A percentile compares a stretch with the other conserved stretches of the same genome.
phyloP scores from a whole-genome alignment of 2,113 vertebrate genomes.

The Serinus canaria region DNA sequence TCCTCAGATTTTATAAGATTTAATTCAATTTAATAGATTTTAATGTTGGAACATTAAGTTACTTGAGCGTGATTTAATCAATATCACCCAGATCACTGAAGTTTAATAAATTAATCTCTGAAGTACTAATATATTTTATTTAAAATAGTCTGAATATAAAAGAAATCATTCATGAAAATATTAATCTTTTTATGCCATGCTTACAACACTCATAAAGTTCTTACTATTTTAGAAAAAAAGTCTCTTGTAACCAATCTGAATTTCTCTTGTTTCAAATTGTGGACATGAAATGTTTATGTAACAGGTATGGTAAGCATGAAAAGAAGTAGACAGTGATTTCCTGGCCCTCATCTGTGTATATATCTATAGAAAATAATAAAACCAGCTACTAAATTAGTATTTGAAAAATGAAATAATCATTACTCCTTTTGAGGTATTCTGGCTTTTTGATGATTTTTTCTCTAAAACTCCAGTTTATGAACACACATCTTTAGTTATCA shows the following conservation, averaged over 20 bases:
- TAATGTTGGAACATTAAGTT: background rate
- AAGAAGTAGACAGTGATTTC: background rate
- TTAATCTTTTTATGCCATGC: background rate
- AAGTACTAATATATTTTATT: background rate
- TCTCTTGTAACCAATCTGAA: background rate
- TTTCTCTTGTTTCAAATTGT: background rate
- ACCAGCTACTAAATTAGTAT: background rate
- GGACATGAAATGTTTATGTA: background rate
- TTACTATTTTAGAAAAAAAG: background rate
- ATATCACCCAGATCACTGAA: background rate
- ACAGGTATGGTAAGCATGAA: background rate
- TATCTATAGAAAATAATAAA: background rate
- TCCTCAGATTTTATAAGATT: background rate
- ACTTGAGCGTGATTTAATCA: background rate
- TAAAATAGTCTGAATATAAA: background rate
- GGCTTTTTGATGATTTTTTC: background rate
- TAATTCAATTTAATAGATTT: background rate
- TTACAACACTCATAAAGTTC: background rate
- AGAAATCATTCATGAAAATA: accelerated
- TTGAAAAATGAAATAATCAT: background rate
- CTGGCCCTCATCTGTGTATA: accelerated
- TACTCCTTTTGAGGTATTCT: background rate
- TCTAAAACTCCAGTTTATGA: background rate
- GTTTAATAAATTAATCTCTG: background rate
- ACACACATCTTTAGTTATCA: background rate